phyloP scores from a whole-genome alignment of 2,888 invertebrate genomes.

The Latrodectus hesperus region DNA sequence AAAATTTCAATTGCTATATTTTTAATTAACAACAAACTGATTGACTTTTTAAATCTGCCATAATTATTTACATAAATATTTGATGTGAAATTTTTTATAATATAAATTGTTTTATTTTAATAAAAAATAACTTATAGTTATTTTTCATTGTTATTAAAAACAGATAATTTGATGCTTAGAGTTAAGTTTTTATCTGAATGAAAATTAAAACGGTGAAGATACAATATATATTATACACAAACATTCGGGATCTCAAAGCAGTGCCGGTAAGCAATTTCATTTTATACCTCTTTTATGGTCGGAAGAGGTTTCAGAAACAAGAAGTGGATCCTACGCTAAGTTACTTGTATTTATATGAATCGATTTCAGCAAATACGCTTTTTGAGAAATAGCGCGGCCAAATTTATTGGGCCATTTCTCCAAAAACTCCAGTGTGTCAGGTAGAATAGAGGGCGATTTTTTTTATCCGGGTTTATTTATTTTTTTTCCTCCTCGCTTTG shows the following conservation, averaged over 20 bases:
- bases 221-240: neutral
- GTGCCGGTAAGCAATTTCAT: neutral
- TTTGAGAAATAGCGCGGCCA: constrained; percentile 59
- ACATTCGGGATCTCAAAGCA: neutral
- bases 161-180: too few species aligned
- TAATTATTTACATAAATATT: too few species aligned
- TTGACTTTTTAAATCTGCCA: too few species aligned
- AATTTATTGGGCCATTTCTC: constrained; percentile 55
- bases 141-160: too few species aligned
- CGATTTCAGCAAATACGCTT: constrained; percentile 38
- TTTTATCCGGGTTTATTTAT: constrained; percentile 16
- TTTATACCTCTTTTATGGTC: neutral
- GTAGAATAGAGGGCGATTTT: constrained; percentile 27
- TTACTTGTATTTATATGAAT: constrained; percentile 34
- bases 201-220: too few species aligned
- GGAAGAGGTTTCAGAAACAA: neutral
- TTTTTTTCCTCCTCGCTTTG: constrained; percentile 10
- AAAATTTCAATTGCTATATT: too few species aligned
- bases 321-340: neutral
- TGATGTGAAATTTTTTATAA: too few species aligned
- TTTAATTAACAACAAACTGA: too few species aligned
- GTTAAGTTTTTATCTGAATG: too few species aligned
- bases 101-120: too few species aligned
- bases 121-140: too few species aligned
- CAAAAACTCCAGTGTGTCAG: constrained; percentile 48